A percentile compares a stretch with the other conserved stretches of the same genome.
These are phyloP conservation scores for Norana najaformis DNA, from an alignment of 2,888 invertebrate genomes.

Conservation along the genomic window DNA sequence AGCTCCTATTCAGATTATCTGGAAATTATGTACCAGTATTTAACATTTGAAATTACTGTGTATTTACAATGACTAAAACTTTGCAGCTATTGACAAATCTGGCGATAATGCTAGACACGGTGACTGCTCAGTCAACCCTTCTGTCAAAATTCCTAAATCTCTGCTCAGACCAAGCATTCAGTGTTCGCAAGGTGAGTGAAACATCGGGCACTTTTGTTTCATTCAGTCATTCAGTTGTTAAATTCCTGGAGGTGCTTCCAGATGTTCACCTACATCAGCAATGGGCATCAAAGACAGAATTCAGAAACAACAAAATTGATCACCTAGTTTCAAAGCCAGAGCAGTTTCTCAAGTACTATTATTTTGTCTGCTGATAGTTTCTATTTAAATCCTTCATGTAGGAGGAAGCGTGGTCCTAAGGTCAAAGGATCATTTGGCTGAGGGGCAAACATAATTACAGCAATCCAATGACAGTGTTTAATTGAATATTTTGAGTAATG, in stretches of 20 bases:
- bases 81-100: conserved; percentile 76
- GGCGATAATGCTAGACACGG: conserved; percentile 72
- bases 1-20: neutral
- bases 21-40: neutral
- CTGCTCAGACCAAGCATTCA: conserved; percentile 70
- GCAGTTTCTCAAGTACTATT: neutral
- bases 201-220: neutral
- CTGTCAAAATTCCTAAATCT: conserved; percentile 72
- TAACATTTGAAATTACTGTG: neutral
- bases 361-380: neutral
- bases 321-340: neutral
- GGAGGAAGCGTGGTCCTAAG: neutral
- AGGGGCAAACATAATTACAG: neutral
- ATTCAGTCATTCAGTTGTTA: neutral
- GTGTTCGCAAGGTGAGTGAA: conserved; percentile 68
- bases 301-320: neutral
- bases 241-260: neutral
- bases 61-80: neutral
- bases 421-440: neutral
- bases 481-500: too few relatives aligned
- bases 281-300: neutral
- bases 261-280: neutral
- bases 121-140: conserved; percentile 72
- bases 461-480: neutral
- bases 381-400: neutral